A percentile compares a stretch with the other conserved stretches of the same genome.
phyloP scores from a whole-genome alignment of 2,113 vertebrate species.

The Cercopithecus mona region DNA sequence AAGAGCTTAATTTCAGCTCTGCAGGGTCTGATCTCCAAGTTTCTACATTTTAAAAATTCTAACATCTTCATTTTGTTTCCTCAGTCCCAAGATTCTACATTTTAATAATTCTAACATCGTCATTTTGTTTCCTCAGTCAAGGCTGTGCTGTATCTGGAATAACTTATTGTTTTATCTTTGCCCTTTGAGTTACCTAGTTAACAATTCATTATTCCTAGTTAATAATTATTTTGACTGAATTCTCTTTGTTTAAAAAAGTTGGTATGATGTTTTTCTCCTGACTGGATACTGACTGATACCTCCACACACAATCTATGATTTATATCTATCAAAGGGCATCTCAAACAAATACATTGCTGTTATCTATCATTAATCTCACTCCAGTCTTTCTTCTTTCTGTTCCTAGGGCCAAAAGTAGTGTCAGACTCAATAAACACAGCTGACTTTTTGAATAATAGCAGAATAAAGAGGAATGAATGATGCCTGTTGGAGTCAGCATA shows the following conservation, averaged over 20 bases:
- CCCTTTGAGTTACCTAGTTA: slow-evolving; percentile 20
- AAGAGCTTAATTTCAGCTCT: not conserved
- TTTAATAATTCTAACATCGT: too few species aligned
- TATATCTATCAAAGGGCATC: not conserved
- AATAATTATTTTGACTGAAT: slow-evolving; percentile 23
- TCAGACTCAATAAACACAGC: not conserved
- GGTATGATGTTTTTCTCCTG: not conserved
- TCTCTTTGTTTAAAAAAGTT: slow-evolving; percentile 30
- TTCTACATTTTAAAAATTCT: too few species aligned
- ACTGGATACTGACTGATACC: not conserved
- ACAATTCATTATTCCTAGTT: not conserved
- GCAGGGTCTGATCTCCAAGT: not conserved
- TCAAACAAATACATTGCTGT: not conserved
- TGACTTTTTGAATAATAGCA: not conserved
- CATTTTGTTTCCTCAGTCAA: not conserved
- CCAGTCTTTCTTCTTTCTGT: slow-evolving; percentile 22
- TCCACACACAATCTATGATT: not conserved
- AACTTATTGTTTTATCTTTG: not conserved
- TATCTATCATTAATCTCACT: slow-evolving; percentile 9
- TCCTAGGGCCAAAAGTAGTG: not conserved
- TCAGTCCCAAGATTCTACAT: not conserved
- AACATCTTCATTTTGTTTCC: not conserved
- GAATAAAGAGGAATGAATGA: slow-evolving; percentile 2
- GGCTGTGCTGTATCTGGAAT: not conserved
- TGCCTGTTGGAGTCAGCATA: not conserved